A percentile compares a stretch with the other conserved stretches of the same genome.
Conservation (phyloP, 2,113 vertebrate genomes). For the Apodemus speciosus region DNA sequence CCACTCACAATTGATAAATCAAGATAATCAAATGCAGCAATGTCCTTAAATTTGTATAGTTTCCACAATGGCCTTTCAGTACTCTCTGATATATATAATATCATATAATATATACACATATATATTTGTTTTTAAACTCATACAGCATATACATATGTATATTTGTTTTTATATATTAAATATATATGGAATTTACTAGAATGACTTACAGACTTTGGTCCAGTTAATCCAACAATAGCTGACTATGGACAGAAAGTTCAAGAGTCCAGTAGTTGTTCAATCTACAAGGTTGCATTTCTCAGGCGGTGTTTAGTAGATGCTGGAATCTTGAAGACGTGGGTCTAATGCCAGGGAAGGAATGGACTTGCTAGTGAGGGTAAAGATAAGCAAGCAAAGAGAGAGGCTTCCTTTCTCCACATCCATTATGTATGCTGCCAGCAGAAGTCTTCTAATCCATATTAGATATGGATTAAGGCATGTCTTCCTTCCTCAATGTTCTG, state of each 20-base stretch:
- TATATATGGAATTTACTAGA: not conserved
- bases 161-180: no score
- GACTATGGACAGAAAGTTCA: not conserved
- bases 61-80: not conserved
- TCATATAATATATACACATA: no score
- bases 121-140: no score
- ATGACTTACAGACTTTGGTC: not conserved
- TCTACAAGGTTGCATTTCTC: not conserved
- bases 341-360: not conserved
- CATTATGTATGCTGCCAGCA: not conserved
- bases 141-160: no score
- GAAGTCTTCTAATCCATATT: not conserved
- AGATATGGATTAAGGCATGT: not conserved
- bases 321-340: not conserved
- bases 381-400: not conserved
- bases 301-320: not conserved
- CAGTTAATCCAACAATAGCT: not conserved
- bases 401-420: not conserved
- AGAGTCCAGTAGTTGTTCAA: not conserved
- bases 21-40: not conserved
- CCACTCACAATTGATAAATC: not conserved
- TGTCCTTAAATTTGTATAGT: not conserved
- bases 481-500: not conserved
- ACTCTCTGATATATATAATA: no score
- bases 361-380: not conserved